Conservation (phyloP, 2,797 vertebrate genomes). For the Rhinichthys osculus region DNA sequence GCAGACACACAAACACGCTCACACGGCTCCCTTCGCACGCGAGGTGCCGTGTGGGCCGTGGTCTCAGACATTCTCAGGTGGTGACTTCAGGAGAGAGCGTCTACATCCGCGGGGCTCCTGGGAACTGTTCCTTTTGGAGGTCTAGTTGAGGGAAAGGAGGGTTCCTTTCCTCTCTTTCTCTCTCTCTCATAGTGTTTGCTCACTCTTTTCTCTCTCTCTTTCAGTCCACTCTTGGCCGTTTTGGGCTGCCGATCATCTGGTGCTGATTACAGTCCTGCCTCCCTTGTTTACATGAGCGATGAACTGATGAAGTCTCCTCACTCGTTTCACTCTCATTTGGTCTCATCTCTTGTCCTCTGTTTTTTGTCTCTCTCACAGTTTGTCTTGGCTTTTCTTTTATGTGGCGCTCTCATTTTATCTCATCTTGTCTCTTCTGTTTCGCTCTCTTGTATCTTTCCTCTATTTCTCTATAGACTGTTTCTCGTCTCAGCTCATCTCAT, state of each 20-base stretch:
- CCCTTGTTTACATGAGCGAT: constrained; percentile 51
- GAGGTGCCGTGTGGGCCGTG: constrained; percentile 59
- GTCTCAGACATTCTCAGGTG: constrained; percentile 70
- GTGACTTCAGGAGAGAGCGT: constrained; percentile 64
- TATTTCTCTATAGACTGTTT: background rate
- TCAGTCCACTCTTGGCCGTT: constrained; percentile 35
- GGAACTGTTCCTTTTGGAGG: constrained; percentile 58
- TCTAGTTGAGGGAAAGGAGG: constrained; percentile 37
- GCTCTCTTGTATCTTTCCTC: background rate
- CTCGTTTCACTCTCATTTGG: background rate
- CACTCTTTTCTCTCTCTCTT: constrained; percentile 11
- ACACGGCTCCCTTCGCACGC: constrained; percentile 61
- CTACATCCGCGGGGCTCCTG: constrained; percentile 31
- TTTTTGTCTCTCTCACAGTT: background rate
- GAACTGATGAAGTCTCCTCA: background rate
- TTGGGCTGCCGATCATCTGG: constrained; percentile 67
- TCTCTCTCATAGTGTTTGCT: background rate
- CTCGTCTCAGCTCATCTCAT: background rate
- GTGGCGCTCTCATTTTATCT: background rate
- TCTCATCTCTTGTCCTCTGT: background rate
- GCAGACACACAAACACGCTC: constrained; percentile 51
- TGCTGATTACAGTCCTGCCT: constrained; percentile 67
- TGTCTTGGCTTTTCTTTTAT: background rate
- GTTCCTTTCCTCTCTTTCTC: background rate
- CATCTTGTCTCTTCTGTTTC: background rate